Conservation (phyloP, 2,797 vertebrate genomes). For the Pseudochirops corinnae region DNA sequence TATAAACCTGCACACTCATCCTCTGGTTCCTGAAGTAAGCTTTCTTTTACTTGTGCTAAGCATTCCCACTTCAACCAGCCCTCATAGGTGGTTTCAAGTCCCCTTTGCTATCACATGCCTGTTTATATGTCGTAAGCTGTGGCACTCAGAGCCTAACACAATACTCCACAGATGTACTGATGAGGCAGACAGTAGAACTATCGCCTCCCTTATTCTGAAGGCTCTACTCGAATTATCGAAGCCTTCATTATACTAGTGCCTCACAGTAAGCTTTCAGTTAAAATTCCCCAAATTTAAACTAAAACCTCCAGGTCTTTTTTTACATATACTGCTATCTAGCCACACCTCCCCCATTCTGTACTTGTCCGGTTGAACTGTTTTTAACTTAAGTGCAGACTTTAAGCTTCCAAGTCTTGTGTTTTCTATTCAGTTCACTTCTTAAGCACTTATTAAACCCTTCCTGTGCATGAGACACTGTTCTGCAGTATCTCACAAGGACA, state of each 20-base stretch:
- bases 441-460: not conserved
- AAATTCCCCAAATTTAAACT: not conserved
- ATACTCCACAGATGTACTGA: not conserved
- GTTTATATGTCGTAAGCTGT: not conserved
- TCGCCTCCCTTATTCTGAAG: not conserved
- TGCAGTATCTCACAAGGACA: not conserved
- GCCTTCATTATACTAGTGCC: not conserved
- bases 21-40: not conserved
- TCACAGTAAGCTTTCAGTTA: not conserved
- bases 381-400: not conserved
- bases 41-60: not conserved
- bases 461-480: not conserved
- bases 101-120: not conserved
- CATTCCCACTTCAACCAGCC: not conserved
- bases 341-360: not conserved
- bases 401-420: not conserved
- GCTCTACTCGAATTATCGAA: not conserved
- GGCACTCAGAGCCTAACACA: not conserved
- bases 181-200: not conserved
- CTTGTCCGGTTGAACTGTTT: not conserved
- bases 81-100: not conserved
- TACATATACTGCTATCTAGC: not conserved
- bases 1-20: not conserved
- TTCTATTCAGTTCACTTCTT: not conserved
- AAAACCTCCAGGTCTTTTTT: not conserved